phyloP scores from a whole-genome alignment of 2,113 vertebrate genomes.

The Oreotrochilus melanogaster region DNA sequence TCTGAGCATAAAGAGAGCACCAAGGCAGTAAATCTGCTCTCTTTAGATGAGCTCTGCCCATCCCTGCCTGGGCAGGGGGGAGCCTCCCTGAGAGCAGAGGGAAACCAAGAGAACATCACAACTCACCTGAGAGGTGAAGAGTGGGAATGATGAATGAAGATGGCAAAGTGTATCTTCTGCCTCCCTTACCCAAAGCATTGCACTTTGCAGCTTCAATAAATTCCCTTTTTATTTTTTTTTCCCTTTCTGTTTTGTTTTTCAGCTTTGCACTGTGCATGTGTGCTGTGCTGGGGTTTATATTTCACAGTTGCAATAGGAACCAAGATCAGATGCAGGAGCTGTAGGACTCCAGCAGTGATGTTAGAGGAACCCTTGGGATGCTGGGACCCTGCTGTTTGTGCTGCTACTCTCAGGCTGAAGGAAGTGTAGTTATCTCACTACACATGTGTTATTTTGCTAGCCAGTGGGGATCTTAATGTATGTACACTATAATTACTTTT shows the following conservation, averaged over 20 bases:
- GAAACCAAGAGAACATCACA: background rate
- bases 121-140: background rate
- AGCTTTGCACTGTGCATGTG: background rate
- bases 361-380: background rate
- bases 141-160: background rate
- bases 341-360: background rate
- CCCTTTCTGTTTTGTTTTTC: background rate
- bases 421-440: background rate
- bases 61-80: background rate
- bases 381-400: background rate
- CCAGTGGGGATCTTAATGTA: conserved; percentile 43
- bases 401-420: background rate
- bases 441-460: conserved; percentile 45
- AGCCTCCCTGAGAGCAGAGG: background rate
- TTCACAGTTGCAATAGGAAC: background rate
- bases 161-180: rapidly evolving
- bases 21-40: background rate
- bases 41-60: background rate
- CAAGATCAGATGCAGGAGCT: background rate
- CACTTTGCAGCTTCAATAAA: background rate
- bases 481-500: conserved; percentile 67
- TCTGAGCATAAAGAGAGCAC: background rate
- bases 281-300: background rate
- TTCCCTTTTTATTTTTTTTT: rapidly evolving
- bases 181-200: background rate